Percentiles rank a stretch among this genome's conserved stretches.
phyloP scores from a whole-genome alignment of 2,888 invertebrate species.

The Latheticus oryzae region DNA sequence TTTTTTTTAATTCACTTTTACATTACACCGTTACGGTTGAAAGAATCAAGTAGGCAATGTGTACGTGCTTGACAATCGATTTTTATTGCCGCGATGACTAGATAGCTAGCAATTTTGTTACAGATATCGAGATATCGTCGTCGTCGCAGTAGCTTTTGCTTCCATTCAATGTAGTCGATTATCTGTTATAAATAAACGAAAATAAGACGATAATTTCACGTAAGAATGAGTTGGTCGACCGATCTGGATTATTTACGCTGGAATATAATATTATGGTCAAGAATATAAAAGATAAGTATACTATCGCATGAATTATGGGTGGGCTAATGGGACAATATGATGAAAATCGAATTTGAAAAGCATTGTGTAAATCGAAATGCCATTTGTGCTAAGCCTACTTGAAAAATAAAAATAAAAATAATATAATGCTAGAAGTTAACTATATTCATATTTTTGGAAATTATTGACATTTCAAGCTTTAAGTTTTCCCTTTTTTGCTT shows the following conservation, averaged over 20 bases:
- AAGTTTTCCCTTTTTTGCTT: too few species aligned
- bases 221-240: constrained; percentile 40
- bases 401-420: too few species aligned
- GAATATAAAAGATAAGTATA: too few species aligned
- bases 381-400: too few species aligned
- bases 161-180: constrained; percentile 38
- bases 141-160: constrained; percentile 8
- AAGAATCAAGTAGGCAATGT: constrained; percentile 1
- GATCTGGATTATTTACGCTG: too few species aligned
- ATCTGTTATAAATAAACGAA: constrained; percentile 44
- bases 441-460: too few species aligned
- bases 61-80: constrained; percentile 32
- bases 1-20: not conserved
- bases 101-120: constrained; percentile 29
- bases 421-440: too few species aligned
- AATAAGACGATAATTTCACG: constrained; percentile 47
- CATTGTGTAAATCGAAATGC: too few species aligned
- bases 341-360: constrained; percentile 1
- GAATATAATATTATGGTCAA: not conserved
- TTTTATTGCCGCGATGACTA: constrained; percentile 26
- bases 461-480: too few species aligned
- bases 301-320: not conserved
- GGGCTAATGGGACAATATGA: constrained; percentile 4
- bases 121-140: constrained; percentile 23
- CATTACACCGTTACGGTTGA: too few species aligned